Evolutionary conservation across 2,888 invertebrate genomes (phyloP).

Genomic region (Parnassius smintheus): DNA sequence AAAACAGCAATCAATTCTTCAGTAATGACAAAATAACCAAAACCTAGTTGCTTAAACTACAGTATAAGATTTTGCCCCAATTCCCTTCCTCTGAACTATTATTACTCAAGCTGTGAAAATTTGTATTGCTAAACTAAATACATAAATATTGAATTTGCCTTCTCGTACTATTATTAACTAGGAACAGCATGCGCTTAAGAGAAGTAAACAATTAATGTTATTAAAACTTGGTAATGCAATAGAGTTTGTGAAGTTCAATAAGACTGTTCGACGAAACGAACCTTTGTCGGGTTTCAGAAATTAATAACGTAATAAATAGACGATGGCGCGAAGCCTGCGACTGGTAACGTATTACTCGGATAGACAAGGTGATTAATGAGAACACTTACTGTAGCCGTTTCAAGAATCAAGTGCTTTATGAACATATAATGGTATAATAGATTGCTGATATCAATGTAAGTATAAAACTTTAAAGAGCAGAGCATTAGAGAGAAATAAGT

Average conservation of each 20-base stretch:
- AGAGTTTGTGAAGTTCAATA: slow-evolving; percentile 56
- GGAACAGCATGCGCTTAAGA: slow-evolving; percentile 64
- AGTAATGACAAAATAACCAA: slow-evolving; percentile 13
- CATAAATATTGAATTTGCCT: slow-evolving; percentile 32
- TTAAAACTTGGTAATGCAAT: slow-evolving; percentile 71
- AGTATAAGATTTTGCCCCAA: slow-evolving; percentile 36
- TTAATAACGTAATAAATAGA: slow-evolving; percentile 76
- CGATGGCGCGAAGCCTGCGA: slow-evolving; percentile 65
- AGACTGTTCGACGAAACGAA: slow-evolving; percentile 54
- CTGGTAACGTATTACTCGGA: slow-evolving; percentile 71
- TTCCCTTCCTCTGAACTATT: slow-evolving; percentile 47
- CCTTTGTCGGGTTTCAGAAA: slow-evolving; percentile 66
- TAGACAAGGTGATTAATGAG: slow-evolving; percentile 76
- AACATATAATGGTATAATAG: neutral
- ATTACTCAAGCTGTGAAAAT: slow-evolving; percentile 32
- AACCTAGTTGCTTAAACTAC: slow-evolving; percentile 7
- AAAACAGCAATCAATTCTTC: slow-evolving; percentile 39
- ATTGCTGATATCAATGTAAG: neutral
- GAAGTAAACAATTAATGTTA: slow-evolving; percentile 73
- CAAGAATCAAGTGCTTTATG: slow-evolving; percentile 39
- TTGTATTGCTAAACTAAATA: slow-evolving; percentile 48
- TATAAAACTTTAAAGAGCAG: neutral
- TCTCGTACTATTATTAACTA: slow-evolving; percentile 55
- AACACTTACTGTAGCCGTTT: slow-evolving; percentile 50
- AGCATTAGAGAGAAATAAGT: neutral